These are phyloP conservation scores for Norana najaformis DNA, from an alignment of 2,888 invertebrate genomes.

Conservation along the genomic window DNA sequence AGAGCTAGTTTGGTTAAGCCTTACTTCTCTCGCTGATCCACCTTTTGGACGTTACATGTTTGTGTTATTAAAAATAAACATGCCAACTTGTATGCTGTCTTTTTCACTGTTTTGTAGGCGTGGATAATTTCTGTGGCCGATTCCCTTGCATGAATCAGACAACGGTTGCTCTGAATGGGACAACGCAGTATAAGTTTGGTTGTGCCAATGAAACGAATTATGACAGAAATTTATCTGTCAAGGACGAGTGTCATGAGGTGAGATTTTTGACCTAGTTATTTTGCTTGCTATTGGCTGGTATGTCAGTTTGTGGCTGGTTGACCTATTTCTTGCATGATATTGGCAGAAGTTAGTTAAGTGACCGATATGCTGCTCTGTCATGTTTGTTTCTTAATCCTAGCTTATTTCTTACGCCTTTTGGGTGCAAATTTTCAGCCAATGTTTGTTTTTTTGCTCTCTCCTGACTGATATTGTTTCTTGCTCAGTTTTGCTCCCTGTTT, in stretches of 20 bases:
- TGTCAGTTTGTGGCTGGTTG: background rate
- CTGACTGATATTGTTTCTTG: too few species aligned
- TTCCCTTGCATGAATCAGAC: background rate
- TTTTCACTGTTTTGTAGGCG: background rate
- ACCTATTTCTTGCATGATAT: background rate
- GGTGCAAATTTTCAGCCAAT: too few species aligned
- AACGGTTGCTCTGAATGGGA: constrained; percentile 1
- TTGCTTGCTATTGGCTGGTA: background rate
- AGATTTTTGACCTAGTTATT: background rate
- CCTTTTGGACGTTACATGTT: too few species aligned
- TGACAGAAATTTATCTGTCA: background rate
- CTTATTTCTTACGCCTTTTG: too few species aligned
- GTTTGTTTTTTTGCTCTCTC: too few species aligned
- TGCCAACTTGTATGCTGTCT: too few species aligned
- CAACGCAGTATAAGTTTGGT: background rate
- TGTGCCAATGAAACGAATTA: background rate
- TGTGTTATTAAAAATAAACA: too few species aligned
- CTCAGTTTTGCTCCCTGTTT: too few species aligned
- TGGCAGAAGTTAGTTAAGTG: too few species aligned
- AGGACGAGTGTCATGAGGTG: constrained; percentile 2
- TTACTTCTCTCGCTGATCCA: too few species aligned
- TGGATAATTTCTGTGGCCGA: background rate
- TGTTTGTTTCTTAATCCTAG: too few species aligned
- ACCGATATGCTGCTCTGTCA: too few species aligned
- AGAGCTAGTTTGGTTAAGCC: background rate